Conservation (phyloP, 2,113 vertebrate species). For the Nettapus auritus region DNA sequence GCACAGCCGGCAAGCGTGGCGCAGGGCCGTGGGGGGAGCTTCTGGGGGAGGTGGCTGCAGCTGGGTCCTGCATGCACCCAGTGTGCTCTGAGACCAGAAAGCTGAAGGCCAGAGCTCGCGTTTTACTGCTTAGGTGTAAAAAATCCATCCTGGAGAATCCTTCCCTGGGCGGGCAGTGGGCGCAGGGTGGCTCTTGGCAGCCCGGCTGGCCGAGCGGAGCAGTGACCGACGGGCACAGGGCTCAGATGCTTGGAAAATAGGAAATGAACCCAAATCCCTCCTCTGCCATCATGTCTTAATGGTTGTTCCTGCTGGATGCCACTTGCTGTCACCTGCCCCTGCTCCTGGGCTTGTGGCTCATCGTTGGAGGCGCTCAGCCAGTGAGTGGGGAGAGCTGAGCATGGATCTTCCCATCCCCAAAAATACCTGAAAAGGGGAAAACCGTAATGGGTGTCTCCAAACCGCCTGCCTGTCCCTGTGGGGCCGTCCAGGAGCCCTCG, state of each 20-base stretch:
- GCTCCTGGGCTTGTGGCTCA: not conserved
- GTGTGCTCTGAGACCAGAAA: not conserved
- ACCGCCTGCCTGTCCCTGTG: not conserved
- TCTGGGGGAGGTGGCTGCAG: not conserved
- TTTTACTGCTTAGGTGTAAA: not conserved
- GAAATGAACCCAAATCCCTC: fast-evolving
- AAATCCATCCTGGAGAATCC: not conserved
- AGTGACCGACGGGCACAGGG: fast-evolving
- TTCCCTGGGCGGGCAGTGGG: not conserved
- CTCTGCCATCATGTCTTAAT: fast-evolving
- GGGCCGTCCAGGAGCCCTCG: not conserved
- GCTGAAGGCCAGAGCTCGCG: not conserved
- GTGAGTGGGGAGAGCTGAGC: not conserved
- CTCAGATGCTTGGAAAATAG: not conserved
- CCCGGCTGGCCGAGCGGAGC: too few relatives aligned
- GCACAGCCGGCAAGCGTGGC: too few relatives aligned
- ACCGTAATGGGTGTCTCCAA: fast-evolving
- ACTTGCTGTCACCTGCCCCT: not conserved
- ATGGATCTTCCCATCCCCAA: fast-evolving
- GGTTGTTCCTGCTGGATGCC: not conserved
- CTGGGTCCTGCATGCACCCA: fast-evolving
- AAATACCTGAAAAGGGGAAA: not conserved
- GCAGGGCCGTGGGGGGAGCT: too few relatives aligned
- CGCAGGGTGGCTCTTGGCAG: fast-evolving
- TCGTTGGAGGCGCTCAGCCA: fast-evolving